These are phyloP conservation scores for Drosophila ficusphila DNA, from an alignment of 1,140 invertebrate species.

Conservation along the genomic window DNA sequence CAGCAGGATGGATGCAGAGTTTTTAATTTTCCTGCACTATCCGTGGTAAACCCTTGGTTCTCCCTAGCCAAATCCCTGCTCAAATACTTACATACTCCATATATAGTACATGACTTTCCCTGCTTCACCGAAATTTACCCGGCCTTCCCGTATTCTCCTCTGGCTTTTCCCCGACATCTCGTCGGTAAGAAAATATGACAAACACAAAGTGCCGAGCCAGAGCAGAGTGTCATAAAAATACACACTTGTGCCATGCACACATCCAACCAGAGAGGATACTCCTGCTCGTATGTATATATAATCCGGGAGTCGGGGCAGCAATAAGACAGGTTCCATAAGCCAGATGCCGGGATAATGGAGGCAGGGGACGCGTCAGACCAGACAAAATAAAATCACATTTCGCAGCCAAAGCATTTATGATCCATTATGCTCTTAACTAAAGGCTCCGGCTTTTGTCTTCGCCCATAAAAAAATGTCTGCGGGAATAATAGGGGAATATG, in stretches of 20 bases:
- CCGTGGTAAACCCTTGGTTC: background rate
- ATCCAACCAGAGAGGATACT: background rate
- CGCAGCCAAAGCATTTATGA: conserved; percentile 68
- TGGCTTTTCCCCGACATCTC: conserved; percentile 10
- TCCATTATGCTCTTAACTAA: conserved; percentile 74
- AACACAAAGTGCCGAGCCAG: conserved; percentile 25
- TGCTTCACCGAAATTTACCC: conserved; percentile 1
- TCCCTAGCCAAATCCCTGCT: conserved; percentile 1
- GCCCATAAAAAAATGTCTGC: conserved; percentile 50
- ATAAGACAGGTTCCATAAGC: conserved; percentile 48
- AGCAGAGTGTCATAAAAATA: conserved; percentile 45
- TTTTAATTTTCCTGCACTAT: background rate
- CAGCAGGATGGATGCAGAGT: too few relatives aligned
- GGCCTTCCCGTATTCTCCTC: background rate
- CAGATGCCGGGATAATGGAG: conserved; percentile 23
- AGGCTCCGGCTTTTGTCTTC: conserved; percentile 51
- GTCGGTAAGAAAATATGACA: conserved; percentile 22
- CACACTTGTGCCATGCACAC: conserved; percentile 9
- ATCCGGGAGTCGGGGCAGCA: conserved; percentile 3
- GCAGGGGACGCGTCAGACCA: conserved; percentile 41
- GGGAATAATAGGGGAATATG: conserved; percentile 26
- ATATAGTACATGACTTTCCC: conserved; percentile 28
- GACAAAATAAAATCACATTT: conserved; percentile 71
- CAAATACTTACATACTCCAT: conserved; percentile 30
- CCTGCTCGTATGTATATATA: background rate